Percentiles rank a stretch among this genome's conserved stretches.
These are phyloP conservation scores for Stenopsyche tienmushanensis DNA, from an alignment of 1,140 invertebrate species.

Conservation along the genomic window DNA sequence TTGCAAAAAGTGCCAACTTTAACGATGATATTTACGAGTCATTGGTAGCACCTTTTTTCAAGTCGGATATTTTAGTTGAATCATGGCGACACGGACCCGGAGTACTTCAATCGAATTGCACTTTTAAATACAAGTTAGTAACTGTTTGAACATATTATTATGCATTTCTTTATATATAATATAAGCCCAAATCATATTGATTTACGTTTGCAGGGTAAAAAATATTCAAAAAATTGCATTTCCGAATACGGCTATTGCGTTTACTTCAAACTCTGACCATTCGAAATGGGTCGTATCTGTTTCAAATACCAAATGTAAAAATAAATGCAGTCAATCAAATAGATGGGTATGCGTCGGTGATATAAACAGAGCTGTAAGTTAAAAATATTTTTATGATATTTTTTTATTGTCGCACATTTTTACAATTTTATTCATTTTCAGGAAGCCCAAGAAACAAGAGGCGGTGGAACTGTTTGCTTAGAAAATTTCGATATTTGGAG, in stretches of 20 bases:
- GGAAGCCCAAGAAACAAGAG: constrained; percentile 71
- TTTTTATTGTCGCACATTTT: constrained; percentile 15
- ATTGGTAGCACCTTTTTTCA: constrained; percentile 72
- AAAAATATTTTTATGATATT: constrained; percentile 10
- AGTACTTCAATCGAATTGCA: constrained; percentile 70
- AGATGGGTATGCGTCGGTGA: constrained; percentile 88
- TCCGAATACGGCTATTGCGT: constrained; percentile 58
- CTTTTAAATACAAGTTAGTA: constrained; percentile 55
- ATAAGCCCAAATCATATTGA: not conserved
- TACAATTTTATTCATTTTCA: constrained; percentile 48
- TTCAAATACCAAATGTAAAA: constrained; percentile 47
- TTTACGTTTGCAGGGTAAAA: constrained; percentile 58
- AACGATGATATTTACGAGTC: constrained; percentile 84
- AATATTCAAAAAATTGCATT: constrained; percentile 67
- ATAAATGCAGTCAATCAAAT: constrained; percentile 49
- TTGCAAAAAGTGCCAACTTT: constrained; percentile 77
- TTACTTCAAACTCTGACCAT: constrained; percentile 80
- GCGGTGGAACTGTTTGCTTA: constrained; percentile 80
- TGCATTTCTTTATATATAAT: not conserved
- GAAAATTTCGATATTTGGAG: constrained; percentile 53
- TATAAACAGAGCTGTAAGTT: constrained; percentile 85
- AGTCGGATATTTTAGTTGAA: constrained; percentile 74
- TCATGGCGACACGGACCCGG: constrained; percentile 85
- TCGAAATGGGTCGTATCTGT: constrained; percentile 87
- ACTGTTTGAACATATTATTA: not conserved